These are phyloP conservation scores for Chlorops oryzae DNA, from an alignment of 1,140 invertebrate genomes.

Conservation along the genomic window DNA sequence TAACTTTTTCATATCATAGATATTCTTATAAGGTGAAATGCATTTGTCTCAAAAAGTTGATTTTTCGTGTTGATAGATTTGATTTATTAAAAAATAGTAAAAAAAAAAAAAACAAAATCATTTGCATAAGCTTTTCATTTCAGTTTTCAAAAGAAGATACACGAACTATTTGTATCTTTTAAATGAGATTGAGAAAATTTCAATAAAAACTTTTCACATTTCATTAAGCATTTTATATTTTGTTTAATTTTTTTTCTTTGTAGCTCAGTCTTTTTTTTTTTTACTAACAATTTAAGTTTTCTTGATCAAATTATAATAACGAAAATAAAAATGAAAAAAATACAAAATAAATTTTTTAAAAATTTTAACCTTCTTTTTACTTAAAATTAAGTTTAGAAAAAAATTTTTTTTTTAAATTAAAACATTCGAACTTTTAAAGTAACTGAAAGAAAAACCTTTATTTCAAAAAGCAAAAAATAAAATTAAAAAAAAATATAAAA, in stretches of 20 bases:
- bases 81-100: too few species aligned
- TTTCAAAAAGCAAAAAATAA: too few species aligned
- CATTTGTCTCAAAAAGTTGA: too few species aligned
- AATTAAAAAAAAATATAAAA: too few species aligned
- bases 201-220: conserved; percentile 4
- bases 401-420: background rate
- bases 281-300: conserved; percentile 7
- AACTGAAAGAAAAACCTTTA: too few species aligned
- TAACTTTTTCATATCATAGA: too few species aligned
- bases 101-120: conserved; percentile 8
- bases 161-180: too few species aligned
- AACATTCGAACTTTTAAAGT: too few species aligned
- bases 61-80: too few species aligned
- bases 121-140: background rate
- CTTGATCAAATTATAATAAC: conserved; percentile 3
- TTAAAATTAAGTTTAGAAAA: conserved; percentile 1
- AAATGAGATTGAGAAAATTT: background rate
- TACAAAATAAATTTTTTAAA: background rate
- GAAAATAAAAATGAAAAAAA: background rate
- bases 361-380: conserved; percentile 3
- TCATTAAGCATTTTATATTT: background rate
- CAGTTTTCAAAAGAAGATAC: too few species aligned
- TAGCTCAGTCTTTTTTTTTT: conserved; percentile 9
- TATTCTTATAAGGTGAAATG: too few species aligned
- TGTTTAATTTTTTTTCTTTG: background rate